Evolutionary conservation across 2,797 vertebrate genomes (phyloP).

Genomic region (Argyrosomus regius): DNA sequence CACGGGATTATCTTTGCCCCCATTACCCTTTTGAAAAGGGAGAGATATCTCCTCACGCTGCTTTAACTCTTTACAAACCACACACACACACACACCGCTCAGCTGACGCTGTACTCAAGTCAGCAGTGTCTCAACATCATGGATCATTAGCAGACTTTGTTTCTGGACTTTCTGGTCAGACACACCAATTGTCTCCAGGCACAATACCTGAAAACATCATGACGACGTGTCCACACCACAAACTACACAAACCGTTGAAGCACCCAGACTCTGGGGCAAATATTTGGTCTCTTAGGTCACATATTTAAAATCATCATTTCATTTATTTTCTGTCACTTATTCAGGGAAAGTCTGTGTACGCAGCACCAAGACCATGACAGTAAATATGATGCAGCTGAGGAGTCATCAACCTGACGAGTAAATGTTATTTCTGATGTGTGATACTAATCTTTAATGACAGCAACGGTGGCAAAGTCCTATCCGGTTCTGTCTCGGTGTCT

Average conservation of each 20-base stretch:
- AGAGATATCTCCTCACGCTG: constrained; percentile 57
- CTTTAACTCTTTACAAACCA: constrained; percentile 57
- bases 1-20: constrained; percentile 74
- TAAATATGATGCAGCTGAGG: background rate
- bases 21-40: constrained; percentile 69
- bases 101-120: constrained; percentile 19
- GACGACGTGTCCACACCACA: background rate
- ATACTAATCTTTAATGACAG: background rate
- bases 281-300: background rate
- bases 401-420: background rate
- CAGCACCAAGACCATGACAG: background rate
- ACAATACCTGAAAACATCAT: background rate
- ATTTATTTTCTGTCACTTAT: no score
- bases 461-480: background rate
- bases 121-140: constrained; percentile 29
- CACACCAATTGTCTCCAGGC: background rate
- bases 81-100: constrained; percentile 4
- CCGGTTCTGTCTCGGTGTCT: background rate
- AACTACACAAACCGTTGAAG: background rate
- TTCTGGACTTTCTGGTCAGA: constrained; percentile 20
- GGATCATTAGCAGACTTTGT: constrained; percentile 41
- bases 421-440: background rate
- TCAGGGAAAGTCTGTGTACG: background rate
- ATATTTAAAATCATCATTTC: background rate
- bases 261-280: background rate